These are phyloP conservation scores for Acanthosepion esculentum DNA, from an alignment of 2,888 invertebrate species.

Conservation along the genomic window DNA sequence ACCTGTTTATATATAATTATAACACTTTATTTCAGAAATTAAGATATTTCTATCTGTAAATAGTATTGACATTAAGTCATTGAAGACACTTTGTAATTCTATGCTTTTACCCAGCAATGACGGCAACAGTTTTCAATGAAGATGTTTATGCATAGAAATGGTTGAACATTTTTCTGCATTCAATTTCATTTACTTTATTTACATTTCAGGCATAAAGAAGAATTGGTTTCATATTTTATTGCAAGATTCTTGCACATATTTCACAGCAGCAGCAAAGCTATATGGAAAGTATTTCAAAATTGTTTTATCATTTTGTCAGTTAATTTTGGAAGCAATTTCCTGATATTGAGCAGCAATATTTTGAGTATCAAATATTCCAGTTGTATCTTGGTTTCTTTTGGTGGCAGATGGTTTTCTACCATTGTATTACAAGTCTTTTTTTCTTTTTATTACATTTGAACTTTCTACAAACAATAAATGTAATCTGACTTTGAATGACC, in stretches of 20 bases:
- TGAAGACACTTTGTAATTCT: no score
- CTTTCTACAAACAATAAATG: not conserved
- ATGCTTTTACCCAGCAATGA: no score
- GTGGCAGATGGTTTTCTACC: not conserved
- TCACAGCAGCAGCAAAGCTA: not conserved
- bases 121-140: no score
- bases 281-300: not conserved
- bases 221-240: not conserved
- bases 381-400: not conserved
- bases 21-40: no score
- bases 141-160: no score
- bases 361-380: not conserved
- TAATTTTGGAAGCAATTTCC: not conserved
- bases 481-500: not conserved
- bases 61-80: no score
- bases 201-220: no score
- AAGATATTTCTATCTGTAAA: no score
- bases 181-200: no score
- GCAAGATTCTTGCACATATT: not conserved
- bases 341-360: not conserved
- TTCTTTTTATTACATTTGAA: not conserved
- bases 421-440: not conserved
- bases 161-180: no score
- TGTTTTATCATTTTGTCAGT: not conserved
- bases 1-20: no score